A percentile compares a stretch with the other conserved stretches of the same genome.
Conservation (phyloP, 30 jellyfish, hydroid and myxozoan genomes). For the Aurelia sp. region DNA sequence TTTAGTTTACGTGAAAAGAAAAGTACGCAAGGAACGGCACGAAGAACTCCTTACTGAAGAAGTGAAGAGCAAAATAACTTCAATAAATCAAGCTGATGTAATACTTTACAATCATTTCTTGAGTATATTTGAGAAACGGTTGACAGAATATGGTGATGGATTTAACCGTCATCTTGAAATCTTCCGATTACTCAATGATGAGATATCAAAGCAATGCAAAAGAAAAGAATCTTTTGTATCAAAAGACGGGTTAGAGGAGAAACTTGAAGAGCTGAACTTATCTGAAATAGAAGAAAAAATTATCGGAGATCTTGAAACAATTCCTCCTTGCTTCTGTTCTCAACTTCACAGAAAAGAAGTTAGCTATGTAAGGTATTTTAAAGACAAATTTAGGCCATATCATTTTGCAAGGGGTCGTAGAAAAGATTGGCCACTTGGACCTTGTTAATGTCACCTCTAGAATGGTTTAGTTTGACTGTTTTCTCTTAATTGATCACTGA, state of each 20-base stretch:
- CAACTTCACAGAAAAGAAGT: slow-evolving; percentile 68
- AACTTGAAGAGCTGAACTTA: slow-evolving; percentile 22
- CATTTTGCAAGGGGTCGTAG: slow-evolving; percentile 41
- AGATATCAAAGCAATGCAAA: slow-evolving; percentile 32
- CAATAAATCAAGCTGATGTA: slow-evolving; percentile 61
- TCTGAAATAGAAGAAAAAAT: slow-evolving; percentile 5
- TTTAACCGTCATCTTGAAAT: slow-evolving; percentile 65
- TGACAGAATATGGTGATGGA: slow-evolving; percentile 34
- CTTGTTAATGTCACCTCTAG: no score
- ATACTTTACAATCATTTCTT: slow-evolving; percentile 64
- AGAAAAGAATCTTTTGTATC: not conserved
- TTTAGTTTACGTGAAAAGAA: slow-evolving; percentile 62
- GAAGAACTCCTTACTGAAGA: slow-evolving; percentile 41
- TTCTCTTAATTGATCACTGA: no score
- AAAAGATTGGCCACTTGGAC: slow-evolving; percentile 17
- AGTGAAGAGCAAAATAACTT: slow-evolving; percentile 36
- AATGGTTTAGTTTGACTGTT: no score
- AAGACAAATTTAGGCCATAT: slow-evolving; percentile 60
- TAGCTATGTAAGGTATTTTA: slow-evolving; percentile 56
- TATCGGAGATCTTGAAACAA: slow-evolving; percentile 20
- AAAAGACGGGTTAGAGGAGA: slow-evolving; percentile 1
- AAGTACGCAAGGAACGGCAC: slow-evolving; percentile 50
- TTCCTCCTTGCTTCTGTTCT: slow-evolving; percentile 71
- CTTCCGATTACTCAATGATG: slow-evolving; percentile 47
- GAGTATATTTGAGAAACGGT: slow-evolving; percentile 22